These are phyloP conservation scores for Urechis unicinctus DNA, from an alignment of 2,888 invertebrate species.

Conservation along the genomic window DNA sequence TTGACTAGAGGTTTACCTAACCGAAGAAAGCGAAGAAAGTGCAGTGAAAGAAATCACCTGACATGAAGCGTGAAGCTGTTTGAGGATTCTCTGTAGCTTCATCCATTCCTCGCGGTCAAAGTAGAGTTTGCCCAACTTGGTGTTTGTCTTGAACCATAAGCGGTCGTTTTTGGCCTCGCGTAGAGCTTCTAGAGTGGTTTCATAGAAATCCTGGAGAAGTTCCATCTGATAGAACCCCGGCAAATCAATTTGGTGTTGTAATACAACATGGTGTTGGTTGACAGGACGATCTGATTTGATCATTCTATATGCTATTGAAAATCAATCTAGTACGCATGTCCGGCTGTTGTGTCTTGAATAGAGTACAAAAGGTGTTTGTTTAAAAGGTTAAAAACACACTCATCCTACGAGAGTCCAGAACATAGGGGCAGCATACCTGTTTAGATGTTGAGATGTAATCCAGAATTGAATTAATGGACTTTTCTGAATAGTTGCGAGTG, in stretches of 20 bases:
- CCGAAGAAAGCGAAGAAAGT: no score
- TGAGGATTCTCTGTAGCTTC: constrained; percentile 90
- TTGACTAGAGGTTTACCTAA: no score
- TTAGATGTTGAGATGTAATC: constrained; percentile 99
- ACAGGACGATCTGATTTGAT: no score
- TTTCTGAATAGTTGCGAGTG: constrained; percentile 97
- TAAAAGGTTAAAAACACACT: no score
- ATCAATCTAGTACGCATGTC: no score
- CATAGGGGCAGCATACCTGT: no score
- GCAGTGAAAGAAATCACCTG: no score
- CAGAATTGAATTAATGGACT: constrained; percentile 97
- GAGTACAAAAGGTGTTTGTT: background rate
- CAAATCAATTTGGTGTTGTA: no score
- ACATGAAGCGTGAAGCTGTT: constrained; percentile 94
- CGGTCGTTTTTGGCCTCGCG: constrained; percentile 99
- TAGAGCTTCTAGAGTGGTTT: constrained; percentile 61
- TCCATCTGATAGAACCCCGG: constrained; percentile 13
- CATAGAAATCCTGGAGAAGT: constrained; percentile 93
- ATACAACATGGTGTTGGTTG: no score
- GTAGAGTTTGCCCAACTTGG: constrained; percentile 95
- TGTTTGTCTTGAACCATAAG: constrained; percentile 99
- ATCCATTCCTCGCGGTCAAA: constrained; percentile 92
- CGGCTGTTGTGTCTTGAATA: background rate
- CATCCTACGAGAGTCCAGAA: no score
- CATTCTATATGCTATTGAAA: no score